Evolutionary conservation across 2,113 vertebrate species (phyloP).

Genomic region (Machaerirhynchus nigripectus): DNA sequence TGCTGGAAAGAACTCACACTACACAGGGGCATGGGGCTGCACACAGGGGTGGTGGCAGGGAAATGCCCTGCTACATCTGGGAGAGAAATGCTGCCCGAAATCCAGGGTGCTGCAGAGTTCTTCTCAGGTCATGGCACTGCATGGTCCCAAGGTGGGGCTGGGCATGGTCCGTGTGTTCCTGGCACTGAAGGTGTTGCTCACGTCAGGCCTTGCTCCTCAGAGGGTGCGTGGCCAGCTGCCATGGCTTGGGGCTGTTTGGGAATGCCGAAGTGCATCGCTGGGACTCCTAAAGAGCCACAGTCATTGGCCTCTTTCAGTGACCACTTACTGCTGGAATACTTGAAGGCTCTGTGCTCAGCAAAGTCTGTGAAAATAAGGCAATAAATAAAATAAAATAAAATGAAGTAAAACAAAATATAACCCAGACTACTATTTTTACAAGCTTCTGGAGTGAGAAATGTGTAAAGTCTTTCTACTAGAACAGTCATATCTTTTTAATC

Average conservation of each 20-base stretch:
- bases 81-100: neutral
- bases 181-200: neutral
- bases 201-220: neutral
- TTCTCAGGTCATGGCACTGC: neutral
- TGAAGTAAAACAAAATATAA: slow-evolving; percentile 19
- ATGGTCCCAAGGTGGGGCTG: neutral
- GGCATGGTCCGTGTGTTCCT: accelerated
- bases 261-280: neutral
- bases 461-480: slow-evolving; percentile 26
- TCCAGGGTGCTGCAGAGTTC: neutral
- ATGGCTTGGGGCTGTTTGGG: neutral
- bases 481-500: slow-evolving; percentile 11
- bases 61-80: neutral
- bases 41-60: neutral
- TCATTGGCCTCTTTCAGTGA: neutral
- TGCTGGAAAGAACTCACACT: neutral
- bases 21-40: neutral
- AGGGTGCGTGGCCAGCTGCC: neutral
- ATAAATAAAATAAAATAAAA: neutral
- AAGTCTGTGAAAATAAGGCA: slow-evolving; percentile 21
- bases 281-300: neutral
- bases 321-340: neutral
- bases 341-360: neutral
- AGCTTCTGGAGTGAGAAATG: slow-evolving; percentile 35
- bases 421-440: slow-evolving; percentile 19